A percentile compares a stretch with the other conserved stretches of the same genome.
phyloP scores from a whole-genome alignment of 2,113 vertebrate genomes.

The Chitala chitala region DNA sequence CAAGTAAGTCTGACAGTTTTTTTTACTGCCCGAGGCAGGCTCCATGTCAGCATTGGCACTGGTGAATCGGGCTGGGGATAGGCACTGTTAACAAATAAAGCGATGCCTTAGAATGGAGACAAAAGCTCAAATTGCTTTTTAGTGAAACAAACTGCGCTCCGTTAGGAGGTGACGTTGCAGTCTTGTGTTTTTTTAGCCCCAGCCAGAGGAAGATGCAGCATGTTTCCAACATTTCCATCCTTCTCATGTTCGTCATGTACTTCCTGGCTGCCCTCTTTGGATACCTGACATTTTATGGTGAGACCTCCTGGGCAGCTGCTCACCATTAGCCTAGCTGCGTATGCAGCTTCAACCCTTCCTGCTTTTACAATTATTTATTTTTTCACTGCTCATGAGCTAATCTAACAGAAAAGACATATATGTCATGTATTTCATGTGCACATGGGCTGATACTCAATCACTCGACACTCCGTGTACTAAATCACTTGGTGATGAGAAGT shows the following conservation, averaged over 20 bases:
- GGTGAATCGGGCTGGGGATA: too few relatives aligned
- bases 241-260: conserved; percentile 94
- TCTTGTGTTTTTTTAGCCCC: conserved; percentile 72
- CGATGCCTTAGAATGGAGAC: too few relatives aligned
- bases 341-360: too few relatives aligned
- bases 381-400: too few relatives aligned
- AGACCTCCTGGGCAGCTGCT: conserved; percentile 34
- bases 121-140: background rate
- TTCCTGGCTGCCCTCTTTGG: conserved; percentile 95
- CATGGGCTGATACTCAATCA: too few relatives aligned
- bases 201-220: conserved; percentile 87
- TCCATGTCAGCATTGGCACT: background rate
- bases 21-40: background rate
- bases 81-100: too few relatives aligned
- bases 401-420: too few relatives aligned
- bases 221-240: conserved; percentile 90
- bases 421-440: too few relatives aligned
- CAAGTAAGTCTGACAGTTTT: conserved; percentile 79
- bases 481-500: too few relatives aligned
- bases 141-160: conserved; percentile 18
- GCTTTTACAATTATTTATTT: too few relatives aligned
- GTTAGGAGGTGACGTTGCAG: background rate
- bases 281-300: conserved; percentile 96
- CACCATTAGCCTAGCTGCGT: too few relatives aligned
- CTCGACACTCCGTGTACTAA: too few relatives aligned